Conservation (phyloP, 2,888 invertebrate genomes). For the Sipha maydis region DNA sequence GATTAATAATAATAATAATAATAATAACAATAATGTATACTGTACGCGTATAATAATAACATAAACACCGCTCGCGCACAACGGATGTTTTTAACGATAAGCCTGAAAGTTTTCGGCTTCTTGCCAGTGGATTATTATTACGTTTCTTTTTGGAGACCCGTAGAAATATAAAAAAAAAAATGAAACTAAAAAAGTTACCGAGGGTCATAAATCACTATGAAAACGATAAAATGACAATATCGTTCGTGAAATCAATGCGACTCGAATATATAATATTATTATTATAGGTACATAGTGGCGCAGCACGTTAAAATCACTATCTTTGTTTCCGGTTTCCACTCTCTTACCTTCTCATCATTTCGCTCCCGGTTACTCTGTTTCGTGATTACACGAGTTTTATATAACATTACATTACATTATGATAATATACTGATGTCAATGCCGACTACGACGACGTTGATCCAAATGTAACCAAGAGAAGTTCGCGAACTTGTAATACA, state of each 20-base stretch:
- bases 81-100: conserved; percentile 49
- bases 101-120: conserved; percentile 46
- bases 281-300: neutral
- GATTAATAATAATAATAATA: neutral
- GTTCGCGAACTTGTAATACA: too few relatives aligned
- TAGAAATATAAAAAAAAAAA: conserved; percentile 8
- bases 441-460: too few relatives aligned
- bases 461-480: too few relatives aligned
- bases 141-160: neutral
- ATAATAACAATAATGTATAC: neutral
- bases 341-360: neutral
- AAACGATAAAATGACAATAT: conserved; percentile 45
- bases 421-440: neutral
- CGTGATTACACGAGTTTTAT: neutral
- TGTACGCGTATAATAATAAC: neutral
- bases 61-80: neutral
- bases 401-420: neutral
- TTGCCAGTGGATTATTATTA: conserved; percentile 45
- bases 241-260: conserved; percentile 22
- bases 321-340: neutral
- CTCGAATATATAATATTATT: neutral
- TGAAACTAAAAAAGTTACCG: conserved; percentile 19
- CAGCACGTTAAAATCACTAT: neutral
- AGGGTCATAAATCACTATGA: conserved; percentile 27
- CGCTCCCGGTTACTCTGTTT: neutral